Evolutionary conservation across 2,113 vertebrate species (phyloP), one percentile per base, ranked within the genome.

Genomic region (Laticauda colubrina): DNA sequence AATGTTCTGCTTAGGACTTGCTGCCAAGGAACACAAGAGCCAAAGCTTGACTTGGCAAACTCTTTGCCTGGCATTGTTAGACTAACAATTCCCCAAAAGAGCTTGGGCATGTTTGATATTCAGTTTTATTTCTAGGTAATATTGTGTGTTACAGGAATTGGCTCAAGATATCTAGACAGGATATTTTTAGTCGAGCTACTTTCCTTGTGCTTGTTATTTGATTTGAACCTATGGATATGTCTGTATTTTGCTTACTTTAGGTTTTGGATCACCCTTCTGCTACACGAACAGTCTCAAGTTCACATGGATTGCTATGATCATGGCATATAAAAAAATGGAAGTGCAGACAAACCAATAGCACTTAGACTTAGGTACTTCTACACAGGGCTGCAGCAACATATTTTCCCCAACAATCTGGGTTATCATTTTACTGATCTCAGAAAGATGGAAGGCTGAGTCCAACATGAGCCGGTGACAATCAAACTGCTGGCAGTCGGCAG

Each of bases 161-260:
- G 51, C 26, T 91, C 45, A 88, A 54, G 14, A 26, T 93, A 93
- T 3, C 0, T 2, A 81, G 51, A 91, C 64, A 81, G 88, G 90
- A 15, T 95, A 93, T 95, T 96, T 96, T 94, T 94, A 92, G 88
- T 43, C 59, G 54, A 51, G 48, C 86, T 45, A 75, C 20, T 53
- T 39, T 64, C 21, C 51, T 43, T 91, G 54, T 8, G 1, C 85
- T 85, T 90, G 54, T 51, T 90, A 12, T 90, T 93, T 93, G 55
- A 93, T 87, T 93, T 90, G 45, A 86, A 87, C 86, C 89, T 48
- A 90, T 87, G 56, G 89, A 21, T 61, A 90, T 93, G 81, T 87
- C 92, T 93, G 75, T 23, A 53, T n/a, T 3, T 86, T 87, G n/a
- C 75, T 90, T 90, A 85, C 90, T 93, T 87, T 64, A 75, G 89